phyloP scores from a whole-genome alignment of 2,797 vertebrate species.

The Microctenopoma stevenorrisi region DNA sequence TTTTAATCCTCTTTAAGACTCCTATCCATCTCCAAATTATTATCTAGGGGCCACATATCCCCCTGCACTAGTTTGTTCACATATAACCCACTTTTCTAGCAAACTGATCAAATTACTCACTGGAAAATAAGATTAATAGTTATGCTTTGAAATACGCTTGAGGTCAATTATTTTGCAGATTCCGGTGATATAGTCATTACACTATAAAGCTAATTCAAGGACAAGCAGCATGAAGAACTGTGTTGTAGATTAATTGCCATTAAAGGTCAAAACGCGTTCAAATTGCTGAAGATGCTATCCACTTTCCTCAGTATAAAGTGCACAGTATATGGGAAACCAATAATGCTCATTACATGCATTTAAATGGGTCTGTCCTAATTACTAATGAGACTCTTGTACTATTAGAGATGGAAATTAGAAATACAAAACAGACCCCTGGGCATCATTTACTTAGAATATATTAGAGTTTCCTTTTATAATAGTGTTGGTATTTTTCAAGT shows the following conservation, averaged over 20 bases:
- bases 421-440: slow-evolving; percentile 80
- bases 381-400: slow-evolving; percentile 82
- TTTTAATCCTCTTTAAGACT: slow-evolving; percentile 85
- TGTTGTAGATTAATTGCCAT: slow-evolving; percentile 72
- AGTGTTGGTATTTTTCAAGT: slow-evolving; percentile 55
- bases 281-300: slow-evolving; percentile 78
- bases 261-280: slow-evolving; percentile 81
- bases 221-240: slow-evolving; percentile 69
- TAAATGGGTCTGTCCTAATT: slow-evolving; percentile 80
- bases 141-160: slow-evolving; percentile 74
- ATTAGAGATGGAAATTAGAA: slow-evolving; percentile 87
- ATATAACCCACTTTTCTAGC: slow-evolving; percentile 68
- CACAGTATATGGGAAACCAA: slow-evolving; percentile 70
- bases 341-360: slow-evolving; percentile 80
- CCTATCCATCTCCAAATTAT: slow-evolving; percentile 82
- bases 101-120: slow-evolving; percentile 79
- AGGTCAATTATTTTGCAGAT: slow-evolving; percentile 82
- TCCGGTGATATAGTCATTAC: slow-evolving; percentile 76
- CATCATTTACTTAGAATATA: slow-evolving; percentile 74
- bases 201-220: slow-evolving; percentile 74
- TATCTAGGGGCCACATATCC: slow-evolving; percentile 79
- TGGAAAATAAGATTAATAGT: slow-evolving; percentile 85
- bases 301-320: slow-evolving; percentile 53
- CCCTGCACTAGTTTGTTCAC: slow-evolving; percentile 66
- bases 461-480: slow-evolving; percentile 63